Percentiles rank a stretch among this genome's conserved stretches.
phyloP scores from a whole-genome alignment of 2,113 vertebrate species.

The Datnioides undecimradiatus region DNA sequence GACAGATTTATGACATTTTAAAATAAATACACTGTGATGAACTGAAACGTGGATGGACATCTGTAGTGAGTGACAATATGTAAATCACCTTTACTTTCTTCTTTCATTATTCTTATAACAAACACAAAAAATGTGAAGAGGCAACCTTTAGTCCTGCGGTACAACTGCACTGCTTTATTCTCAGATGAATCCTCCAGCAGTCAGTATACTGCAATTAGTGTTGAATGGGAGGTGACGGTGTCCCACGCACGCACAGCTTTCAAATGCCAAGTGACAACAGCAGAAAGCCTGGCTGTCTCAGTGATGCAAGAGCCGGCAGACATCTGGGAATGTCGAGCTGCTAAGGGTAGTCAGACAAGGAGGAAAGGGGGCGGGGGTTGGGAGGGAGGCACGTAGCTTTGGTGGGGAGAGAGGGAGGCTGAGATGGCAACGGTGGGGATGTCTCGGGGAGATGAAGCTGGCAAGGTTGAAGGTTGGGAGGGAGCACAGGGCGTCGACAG shows the following conservation, averaged over 20 bases:
- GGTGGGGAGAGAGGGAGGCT: background rate
- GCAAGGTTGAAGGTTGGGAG: constrained; percentile 44
- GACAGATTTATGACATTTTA: too few species aligned
- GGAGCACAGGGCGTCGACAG: background rate
- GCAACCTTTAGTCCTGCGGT: constrained; percentile 7
- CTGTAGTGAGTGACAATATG: background rate
- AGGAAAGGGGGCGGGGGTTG: background rate
- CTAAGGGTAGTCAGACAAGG: constrained; percentile 14
- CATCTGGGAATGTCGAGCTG: constrained; percentile 66
- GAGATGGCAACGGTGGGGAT: background rate
- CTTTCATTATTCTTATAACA: background rate
- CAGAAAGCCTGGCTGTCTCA: constrained; percentile 58
- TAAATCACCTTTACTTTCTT: background rate
- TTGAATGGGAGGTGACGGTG: constrained; percentile 48
- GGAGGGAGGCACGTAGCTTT: background rate
- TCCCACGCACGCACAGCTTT: constrained; percentile 50
- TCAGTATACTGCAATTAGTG: constrained; percentile 50
- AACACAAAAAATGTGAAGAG: background rate
- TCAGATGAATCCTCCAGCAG: constrained; percentile 29
- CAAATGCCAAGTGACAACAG: constrained; percentile 71
- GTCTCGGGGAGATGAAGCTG: background rate
- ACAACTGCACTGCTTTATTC: constrained; percentile 28
- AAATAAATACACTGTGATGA: background rate
- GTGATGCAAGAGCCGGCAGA: constrained; percentile 60
- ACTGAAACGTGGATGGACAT: background rate